These are phyloP conservation scores for Tetanocera ferruginea DNA, from an alignment of 2,888 invertebrate species.

Conservation along the genomic window DNA sequence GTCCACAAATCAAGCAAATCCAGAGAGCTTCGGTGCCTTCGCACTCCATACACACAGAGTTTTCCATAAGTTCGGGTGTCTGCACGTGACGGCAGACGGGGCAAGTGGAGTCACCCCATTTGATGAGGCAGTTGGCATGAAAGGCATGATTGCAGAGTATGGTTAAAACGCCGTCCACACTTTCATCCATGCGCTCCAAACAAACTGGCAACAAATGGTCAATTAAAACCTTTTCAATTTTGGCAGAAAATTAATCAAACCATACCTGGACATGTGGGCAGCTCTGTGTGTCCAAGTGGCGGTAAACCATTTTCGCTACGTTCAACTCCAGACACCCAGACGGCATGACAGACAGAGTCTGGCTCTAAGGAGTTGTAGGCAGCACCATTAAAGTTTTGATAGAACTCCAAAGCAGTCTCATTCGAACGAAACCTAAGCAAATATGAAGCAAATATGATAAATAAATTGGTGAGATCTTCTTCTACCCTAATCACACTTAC, in stretches of 20 bases:
- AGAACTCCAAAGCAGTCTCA: conserved; percentile 91
- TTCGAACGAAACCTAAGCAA: conserved; percentile 76
- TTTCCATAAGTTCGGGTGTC: conserved; percentile 73
- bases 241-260: background rate
- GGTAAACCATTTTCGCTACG: conserved; percentile 82
- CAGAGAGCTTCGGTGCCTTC: conserved; percentile 85
- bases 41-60: conserved; percentile 75
- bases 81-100: conserved; percentile 91
- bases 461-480: conserved; percentile 45
- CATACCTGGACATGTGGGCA: conserved; percentile 94
- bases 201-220: conserved; percentile 54
- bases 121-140: conserved; percentile 93
- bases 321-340: conserved; percentile 95
- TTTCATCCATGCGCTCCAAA: conserved; percentile 96
- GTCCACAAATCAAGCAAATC: conserved; percentile 99
- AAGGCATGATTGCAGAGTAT: conserved; percentile 99
- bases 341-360: conserved; percentile 90
- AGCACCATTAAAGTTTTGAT: conserved; percentile 90
- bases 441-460: conserved; percentile 37
- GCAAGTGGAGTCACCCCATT: conserved; percentile 98
- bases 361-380: conserved; percentile 95
- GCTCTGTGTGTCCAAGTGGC: conserved; percentile 87
- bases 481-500: conserved; percentile 70
- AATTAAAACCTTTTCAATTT: background rate
- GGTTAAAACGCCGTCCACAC: conserved; percentile 96